Percentiles rank a stretch among this genome's conserved stretches.
phyloP scores from a whole-genome alignment of 1,140 invertebrate species.

The Brachionus asplanchnoidis region DNA sequence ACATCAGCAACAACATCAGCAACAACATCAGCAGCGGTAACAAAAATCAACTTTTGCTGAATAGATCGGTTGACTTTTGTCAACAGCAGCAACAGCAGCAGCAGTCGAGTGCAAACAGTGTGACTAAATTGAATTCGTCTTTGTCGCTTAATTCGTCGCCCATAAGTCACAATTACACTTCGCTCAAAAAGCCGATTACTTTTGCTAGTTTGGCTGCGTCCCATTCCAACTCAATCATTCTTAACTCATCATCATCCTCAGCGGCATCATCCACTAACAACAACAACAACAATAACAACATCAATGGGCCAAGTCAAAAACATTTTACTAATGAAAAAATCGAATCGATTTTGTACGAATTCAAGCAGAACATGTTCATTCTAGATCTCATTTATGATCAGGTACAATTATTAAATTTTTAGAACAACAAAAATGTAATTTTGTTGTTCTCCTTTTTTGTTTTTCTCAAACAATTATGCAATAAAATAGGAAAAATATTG shows the following conservation, averaged over 20 bases:
- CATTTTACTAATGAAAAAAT: neutral
- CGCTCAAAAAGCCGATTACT: constrained; percentile 28
- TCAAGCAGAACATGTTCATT: constrained; percentile 37
- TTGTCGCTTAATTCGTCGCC: neutral
- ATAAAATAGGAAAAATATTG: too few relatives aligned
- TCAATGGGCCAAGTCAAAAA: neutral
- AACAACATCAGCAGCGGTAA: too few relatives aligned
- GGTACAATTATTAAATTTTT: neutral
- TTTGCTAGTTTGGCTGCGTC: constrained; percentile 23
- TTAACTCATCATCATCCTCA: neutral
- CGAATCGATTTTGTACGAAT: constrained; percentile 32
- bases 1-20: too few relatives aligned
- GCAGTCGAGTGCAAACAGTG: neutral
- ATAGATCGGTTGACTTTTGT: neutral
- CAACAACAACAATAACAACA: neutral
- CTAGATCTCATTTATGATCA: constrained; percentile 35
- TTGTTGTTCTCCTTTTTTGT: too few relatives aligned
- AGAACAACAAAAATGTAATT: too few relatives aligned
- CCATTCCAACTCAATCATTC: neutral
- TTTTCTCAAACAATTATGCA: too few relatives aligned
- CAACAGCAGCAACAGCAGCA: neutral
- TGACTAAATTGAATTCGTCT: neutral
- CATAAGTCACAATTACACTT: neutral
- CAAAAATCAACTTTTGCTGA: neutral
- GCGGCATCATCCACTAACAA: neutral